Percentiles rank a stretch among this genome's conserved stretches.
phyloP scores from a whole-genome alignment of 2,888 invertebrate species.

The Oscheius myriophilus region DNA sequence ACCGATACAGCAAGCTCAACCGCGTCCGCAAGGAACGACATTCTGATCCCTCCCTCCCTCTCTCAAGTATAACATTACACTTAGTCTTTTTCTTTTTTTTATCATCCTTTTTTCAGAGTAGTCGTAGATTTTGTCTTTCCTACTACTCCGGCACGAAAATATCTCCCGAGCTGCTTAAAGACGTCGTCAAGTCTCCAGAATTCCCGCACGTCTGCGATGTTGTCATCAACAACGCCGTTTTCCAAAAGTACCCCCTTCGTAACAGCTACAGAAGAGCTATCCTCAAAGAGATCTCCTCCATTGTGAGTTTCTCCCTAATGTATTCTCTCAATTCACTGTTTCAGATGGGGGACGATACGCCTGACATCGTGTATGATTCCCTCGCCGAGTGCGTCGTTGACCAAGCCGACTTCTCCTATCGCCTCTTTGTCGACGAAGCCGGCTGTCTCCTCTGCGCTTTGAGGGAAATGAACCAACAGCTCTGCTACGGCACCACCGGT shows the following conservation, averaged over 20 bases:
- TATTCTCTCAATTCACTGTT: background rate
- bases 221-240: constrained; percentile 31
- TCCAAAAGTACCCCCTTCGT: constrained; percentile 31
- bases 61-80: too few species aligned
- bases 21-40: constrained; percentile 8
- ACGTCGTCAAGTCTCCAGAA: background rate
- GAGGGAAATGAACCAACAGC: constrained; percentile 50
- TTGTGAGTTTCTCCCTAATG: constrained; percentile 10
- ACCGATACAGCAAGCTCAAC: constrained; percentile 21
- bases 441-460: constrained; percentile 38
- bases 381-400: constrained; percentile 34
- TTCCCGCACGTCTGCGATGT: background rate
- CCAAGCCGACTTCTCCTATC: constrained; percentile 28
- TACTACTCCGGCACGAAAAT: constrained; percentile 38
- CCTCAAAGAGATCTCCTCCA: constrained; percentile 33
- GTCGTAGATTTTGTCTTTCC: constrained; percentile 2
- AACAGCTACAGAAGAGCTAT: constrained; percentile 34
- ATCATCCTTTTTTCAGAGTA: constrained; percentile 6
- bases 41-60: background rate
- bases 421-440: constrained; percentile 31
- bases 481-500: constrained; percentile 65
- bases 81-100: background rate
- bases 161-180: constrained; percentile 3
- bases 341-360: constrained; percentile 4
- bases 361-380: constrained; percentile 37